These are phyloP conservation scores for Hemicordylus capensis DNA, from an alignment of 2,113 vertebrate species.

Conservation along the genomic window DNA sequence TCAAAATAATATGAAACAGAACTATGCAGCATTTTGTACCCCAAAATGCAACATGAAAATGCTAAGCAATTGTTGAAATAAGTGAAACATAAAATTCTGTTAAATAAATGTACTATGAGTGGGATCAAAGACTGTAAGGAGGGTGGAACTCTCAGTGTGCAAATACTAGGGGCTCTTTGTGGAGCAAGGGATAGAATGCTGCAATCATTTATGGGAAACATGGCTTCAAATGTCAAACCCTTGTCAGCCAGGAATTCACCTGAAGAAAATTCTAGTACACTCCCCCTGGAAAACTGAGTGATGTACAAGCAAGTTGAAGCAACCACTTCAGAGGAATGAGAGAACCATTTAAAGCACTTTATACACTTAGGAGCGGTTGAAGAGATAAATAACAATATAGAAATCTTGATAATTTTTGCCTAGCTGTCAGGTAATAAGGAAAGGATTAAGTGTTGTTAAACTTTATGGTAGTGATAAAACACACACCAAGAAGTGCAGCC, in stretches of 20 bases:
- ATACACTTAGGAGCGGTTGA: not conserved
- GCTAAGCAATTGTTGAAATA: not conserved
- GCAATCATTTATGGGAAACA: not conserved
- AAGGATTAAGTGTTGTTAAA: slow-evolving; percentile 24
- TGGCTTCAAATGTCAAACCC: not conserved
- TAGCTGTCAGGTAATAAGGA: not conserved
- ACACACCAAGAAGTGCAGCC: not conserved
- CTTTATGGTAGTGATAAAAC: slow-evolving; percentile 5
- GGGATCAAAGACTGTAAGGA: not conserved
- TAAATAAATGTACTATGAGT: not conserved
- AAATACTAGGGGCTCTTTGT: not conserved
- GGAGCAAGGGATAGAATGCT: not conserved
- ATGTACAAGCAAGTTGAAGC: not conserved
- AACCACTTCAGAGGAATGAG: not conserved
- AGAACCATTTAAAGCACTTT: not conserved
- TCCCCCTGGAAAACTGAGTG: not conserved
- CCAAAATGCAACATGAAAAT: not conserved
- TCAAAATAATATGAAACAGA: not conserved
- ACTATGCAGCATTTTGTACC: not conserved
- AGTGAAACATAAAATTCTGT: not conserved
- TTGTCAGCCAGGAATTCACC: not conserved
- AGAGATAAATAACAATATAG: not conserved
- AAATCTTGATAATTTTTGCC: not conserved
- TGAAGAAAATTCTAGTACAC: not conserved
- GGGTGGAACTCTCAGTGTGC: not conserved